phyloP scores from a whole-genome alignment of 1,140 invertebrate genomes.

The Bombus sylvicola region DNA sequence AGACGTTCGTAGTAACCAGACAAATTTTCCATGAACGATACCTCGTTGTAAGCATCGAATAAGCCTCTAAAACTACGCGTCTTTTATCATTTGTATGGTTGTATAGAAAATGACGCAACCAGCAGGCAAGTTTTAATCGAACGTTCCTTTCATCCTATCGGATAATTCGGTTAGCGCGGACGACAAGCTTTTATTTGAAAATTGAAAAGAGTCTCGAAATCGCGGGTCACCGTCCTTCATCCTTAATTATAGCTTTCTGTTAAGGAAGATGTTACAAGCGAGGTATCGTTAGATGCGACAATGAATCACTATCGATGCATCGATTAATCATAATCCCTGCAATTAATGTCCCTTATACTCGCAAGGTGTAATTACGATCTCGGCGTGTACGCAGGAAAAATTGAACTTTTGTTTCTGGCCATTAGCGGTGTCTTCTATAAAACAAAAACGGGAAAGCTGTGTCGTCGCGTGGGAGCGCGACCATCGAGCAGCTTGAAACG shows the following conservation, averaged over 20 bases:
- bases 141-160: neutral
- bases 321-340: constrained; percentile 64
- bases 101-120: constrained; percentile 29
- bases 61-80: neutral
- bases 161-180: neutral
- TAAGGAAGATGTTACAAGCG: constrained; percentile 60
- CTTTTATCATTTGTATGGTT: too few species aligned
- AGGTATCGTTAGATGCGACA: constrained; percentile 54
- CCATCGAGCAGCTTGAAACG: neutral
- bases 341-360: constrained; percentile 54
- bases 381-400: neutral
- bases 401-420: neutral
- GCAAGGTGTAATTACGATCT: constrained; percentile 55
- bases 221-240: constrained; percentile 34
- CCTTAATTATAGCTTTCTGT: constrained; percentile 37
- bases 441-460: neutral
- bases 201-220: constrained; percentile 49
- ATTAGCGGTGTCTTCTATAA: neutral
- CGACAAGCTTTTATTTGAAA: constrained; percentile 35
- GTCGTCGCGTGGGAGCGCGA: constrained; percentile 16
- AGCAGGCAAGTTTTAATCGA: constrained; percentile 34
- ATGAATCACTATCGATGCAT: constrained; percentile 63
- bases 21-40: too few species aligned
- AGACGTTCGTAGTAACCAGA: too few species aligned
- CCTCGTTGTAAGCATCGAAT: neutral